Evolutionary conservation across 2,113 vertebrate species (phyloP), one percentile per base, ranked within the genome.

Genomic region (Rhynchopsitta pachyrhyncha): DNA sequence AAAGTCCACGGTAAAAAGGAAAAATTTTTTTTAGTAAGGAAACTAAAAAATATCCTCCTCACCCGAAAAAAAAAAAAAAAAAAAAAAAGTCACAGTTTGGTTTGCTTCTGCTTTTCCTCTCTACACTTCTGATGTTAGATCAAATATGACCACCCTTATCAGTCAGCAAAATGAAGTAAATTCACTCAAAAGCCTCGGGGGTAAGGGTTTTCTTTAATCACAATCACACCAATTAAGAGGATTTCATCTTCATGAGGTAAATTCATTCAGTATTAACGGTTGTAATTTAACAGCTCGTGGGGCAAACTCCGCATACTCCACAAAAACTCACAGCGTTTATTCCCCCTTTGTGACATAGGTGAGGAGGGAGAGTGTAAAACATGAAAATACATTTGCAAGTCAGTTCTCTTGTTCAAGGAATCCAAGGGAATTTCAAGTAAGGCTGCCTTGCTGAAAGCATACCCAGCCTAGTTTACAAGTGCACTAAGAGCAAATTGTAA

Each of bases 151-250:
- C 68, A 63, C 5, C 5, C 16, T 96, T 90, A 92, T 82, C 68
- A 78, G 52, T 92, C 66, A 91, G 41, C 19, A 94, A 88, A 93
- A 82, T 94, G 13, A 97, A 95, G 39, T 35, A 63, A 97, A 84
- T 23, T 73, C 76, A 78, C 67, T 76, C 75, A 77, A 93, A 92
- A 95, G 31, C 86, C 92, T 84, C 47, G 57, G 59, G 85, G 83
- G 22, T 86, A 60, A 78, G 71, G 41, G 46, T 77, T 81, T 82
- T 97, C 63, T 96, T 93, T 93, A 93, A 91, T 90, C 83, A 90
- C 19, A 55, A 81, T 93, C 82, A 88, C 68, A 87, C 9, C 24
- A 93, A 85, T 76, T 87, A 86, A 22, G 28, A 95, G 50, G n/a
- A 77, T 93, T 94, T 76, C 86, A 79, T 41, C n/a, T 73, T 55